These are phyloP conservation scores for Julus scanicus DNA, from an alignment of 2,888 invertebrate species.

Conservation along the genomic window DNA sequence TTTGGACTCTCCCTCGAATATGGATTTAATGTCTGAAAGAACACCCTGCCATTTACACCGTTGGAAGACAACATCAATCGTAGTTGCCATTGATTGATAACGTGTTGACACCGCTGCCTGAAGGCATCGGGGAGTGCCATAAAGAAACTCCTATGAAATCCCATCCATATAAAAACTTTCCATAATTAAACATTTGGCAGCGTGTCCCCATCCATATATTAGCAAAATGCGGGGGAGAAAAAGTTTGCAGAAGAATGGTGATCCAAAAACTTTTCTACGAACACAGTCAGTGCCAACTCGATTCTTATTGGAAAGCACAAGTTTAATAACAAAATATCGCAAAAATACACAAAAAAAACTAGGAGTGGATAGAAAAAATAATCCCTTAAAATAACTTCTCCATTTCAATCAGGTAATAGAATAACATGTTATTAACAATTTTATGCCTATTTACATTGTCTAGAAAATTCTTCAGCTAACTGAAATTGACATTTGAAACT, in stretches of 20 bases:
- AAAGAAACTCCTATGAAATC: slow-evolving; percentile 34
- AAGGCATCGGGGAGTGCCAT: slow-evolving; percentile 27
- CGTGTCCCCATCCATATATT: slow-evolving; percentile 18
- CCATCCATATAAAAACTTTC: slow-evolving; percentile 39
- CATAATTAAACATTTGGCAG: slow-evolving; percentile 42
- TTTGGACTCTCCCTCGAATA: slow-evolving; percentile 38
- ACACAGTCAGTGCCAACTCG: background rate
- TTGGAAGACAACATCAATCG: slow-evolving; percentile 42
- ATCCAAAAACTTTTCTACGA: background rate
- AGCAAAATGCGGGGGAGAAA: background rate
- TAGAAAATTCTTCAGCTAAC: too few relatives aligned
- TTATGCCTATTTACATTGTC: too few relatives aligned
- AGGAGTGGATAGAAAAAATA: too few relatives aligned
- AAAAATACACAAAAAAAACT: too few relatives aligned
- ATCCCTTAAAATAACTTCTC: too few relatives aligned
- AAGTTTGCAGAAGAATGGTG: background rate
- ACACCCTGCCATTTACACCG: slow-evolving; percentile 39
- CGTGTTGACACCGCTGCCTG: slow-evolving; percentile 35
- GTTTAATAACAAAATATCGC: too few relatives aligned
- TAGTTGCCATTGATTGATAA: slow-evolving; percentile 42
- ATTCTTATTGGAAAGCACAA: too few relatives aligned
- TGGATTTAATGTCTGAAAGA: slow-evolving; percentile 39
- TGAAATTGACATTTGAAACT: too few relatives aligned
- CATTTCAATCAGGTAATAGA: too few relatives aligned
- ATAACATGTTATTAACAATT: too few relatives aligned